Percentiles rank a stretch among this genome's conserved stretches.
These are phyloP conservation scores for Morelia viridis DNA, from an alignment of 2,797 vertebrate genomes.

Conservation along the genomic window DNA sequence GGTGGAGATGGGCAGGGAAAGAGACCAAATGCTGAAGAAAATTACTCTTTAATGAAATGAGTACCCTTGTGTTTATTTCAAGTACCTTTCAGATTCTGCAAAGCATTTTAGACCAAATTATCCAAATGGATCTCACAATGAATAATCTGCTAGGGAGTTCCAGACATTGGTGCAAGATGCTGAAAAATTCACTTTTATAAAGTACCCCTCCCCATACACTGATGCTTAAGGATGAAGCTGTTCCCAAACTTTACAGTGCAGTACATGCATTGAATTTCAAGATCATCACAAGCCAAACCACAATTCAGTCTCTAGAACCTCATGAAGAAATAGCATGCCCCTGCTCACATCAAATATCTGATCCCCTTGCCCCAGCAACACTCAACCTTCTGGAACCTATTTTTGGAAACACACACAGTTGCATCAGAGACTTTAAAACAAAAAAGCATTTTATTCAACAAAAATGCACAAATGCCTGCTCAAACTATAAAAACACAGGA, in stretches of 20 bases:
- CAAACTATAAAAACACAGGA: slow-evolving; percentile 59
- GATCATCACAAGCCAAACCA: background rate
- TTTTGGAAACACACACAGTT: slow-evolving; percentile 33
- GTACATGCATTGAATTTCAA: background rate
- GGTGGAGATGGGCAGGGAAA: background rate
- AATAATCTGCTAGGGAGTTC: background rate
- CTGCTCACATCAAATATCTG: background rate
- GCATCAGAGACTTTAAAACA: slow-evolving; percentile 55
- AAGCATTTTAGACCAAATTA: background rate
- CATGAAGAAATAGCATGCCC: background rate
- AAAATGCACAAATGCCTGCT: slow-evolving; percentile 58
- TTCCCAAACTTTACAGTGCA: background rate
- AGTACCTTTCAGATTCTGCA: background rate
- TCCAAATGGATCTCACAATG: background rate
- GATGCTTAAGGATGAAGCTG: background rate
- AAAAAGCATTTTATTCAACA: slow-evolving; percentile 71
- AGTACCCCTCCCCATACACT: background rate
- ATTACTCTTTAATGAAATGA: background rate
- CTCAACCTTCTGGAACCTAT: background rate
- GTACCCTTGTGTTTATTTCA: background rate
- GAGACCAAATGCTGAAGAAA: background rate
- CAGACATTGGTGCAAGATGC: background rate
- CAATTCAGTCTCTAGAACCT: background rate
- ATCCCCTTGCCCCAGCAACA: background rate
- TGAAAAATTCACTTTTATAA: background rate